Evolutionary conservation across 2,797 vertebrate genomes (phyloP), one percentile per base, ranked within the genome.

Genomic region (Holocentrus rufus): DNA sequence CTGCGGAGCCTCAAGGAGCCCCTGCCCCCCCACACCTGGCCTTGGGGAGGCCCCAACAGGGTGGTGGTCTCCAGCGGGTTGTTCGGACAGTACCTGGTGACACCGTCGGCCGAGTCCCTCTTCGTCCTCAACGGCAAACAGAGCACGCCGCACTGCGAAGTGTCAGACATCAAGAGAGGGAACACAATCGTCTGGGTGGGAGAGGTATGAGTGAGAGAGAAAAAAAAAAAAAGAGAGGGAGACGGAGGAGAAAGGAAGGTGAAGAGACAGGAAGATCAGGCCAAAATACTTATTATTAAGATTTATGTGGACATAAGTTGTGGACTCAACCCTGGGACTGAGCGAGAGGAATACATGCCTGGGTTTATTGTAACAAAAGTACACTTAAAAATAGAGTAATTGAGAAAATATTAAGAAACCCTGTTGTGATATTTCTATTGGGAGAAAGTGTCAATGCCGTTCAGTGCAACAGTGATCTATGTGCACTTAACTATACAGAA

Each of bases 181-280:
- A 96, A 97, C 92, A 95, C 96, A 70, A 93, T 95, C 59, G 95
- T 98, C 77, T 99, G 98, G 98, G 96, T 99, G 2, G 97, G 96
- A 1, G 98, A 99, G 89, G 96, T 97, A 95, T 99, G 97, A 99
- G 91, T 68, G 3, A 56, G 84, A 82, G 56, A 77, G 42, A 78
- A 50, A 62, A 65, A 57, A 25, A 59, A 20, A 54, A 50, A 87
- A 83, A 4, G 36, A 57, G 73, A 85, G 85, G 46, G 20, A n/a
- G 68, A 65, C 31, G 22, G 76, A 80, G 74, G 55, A 81, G 74
- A 79, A 88, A 60, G 39, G 79, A 61, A 17, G 76, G 63, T 65
- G 71, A 65, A 73, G 39, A 62, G 80, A 54, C 52, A 71, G 69
- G 83, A 74, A 81, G 72, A 83, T 89, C 85, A 88, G 88, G 91